Base-by-base conservation (phyloP, 2,113 vertebrate genomes). In the Hyperoodon ampullatus region DNA sequence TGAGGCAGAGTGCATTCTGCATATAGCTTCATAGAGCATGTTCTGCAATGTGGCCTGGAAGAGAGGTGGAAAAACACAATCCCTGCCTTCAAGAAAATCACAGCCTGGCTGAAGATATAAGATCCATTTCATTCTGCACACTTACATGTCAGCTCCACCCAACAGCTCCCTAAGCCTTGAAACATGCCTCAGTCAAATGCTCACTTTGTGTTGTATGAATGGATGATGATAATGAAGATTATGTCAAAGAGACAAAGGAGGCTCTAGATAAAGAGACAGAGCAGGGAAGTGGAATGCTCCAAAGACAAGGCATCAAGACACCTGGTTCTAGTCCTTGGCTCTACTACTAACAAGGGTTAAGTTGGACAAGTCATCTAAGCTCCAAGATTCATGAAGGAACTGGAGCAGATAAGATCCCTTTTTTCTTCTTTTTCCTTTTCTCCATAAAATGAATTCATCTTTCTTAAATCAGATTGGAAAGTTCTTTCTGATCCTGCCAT, bases 351-450 rank as follows among this genome's bases (percentile, higher is more conserved):
- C 66, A 47, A 53, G n/a, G 30, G 63, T 70, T 84, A 83, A 89
- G 19, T 61, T 88, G 55, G 30, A 70, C n/a, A 90, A 87, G 42
- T 66, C 6, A 19, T 65, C 44, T 71, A 50, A 88, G 14, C 15
- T n/a, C 5, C 24, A 87, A 86, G 21, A 47, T 72, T 91, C 70
- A 58, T 28, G 8, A 74, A 4, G 16, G 33, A 88, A n/a, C 33
- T 68, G 19, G 47, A 65, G 42, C 3, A 93, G 88, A 28, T 70
- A 65, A 90, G n/a, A 87, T 47, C 5, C 65, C 11, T 15, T 55
- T 75, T 94, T 71, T 53, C 33, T 91, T 94, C 83, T 78, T 35
- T 94, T 86, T 93, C 7, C n/a, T 91, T 96, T 96, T 88, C 18
- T 68, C 6, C 65, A 44, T 87, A 80, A 92, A 96, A 88, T 75